Base-by-base conservation (phyloP, 2,113 vertebrate species). In the Nesoenas mayeri region DNA sequence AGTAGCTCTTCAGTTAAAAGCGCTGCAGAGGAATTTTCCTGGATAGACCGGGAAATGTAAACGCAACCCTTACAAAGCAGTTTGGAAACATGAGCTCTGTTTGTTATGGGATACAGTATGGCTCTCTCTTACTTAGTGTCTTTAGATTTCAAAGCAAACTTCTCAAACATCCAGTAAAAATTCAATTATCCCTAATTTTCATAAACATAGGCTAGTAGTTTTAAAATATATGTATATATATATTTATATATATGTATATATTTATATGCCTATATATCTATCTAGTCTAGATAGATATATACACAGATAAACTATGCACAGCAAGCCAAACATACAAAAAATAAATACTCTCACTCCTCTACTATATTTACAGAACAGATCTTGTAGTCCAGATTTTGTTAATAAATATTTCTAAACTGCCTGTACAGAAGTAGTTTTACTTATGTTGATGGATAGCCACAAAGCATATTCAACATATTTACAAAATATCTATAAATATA, bases 381-480 rank as follows among this genome's bases (percentile, higher is more conserved):
- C 88, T 97, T 96, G 96, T 96, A 97, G 92, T 97, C 92, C 96
- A 96, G 96, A 80, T 96, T 97, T 98, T 98, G 98, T 98, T 98
- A 98, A 98, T 98, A 98, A 98, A 98, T 98, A 98, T 96, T 96
- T 97, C 98, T 98, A 98, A 97, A 91, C 92, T 62, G 91, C 82
- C 94, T 96, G 90, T 97, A 96, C 95, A 97, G 93, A 85, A 66
- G 91, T 94, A 92, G 91, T 97, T 96, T 97, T 95, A 97, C 95
- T 97, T 98, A 97, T 97, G 97, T 97, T 98, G 98, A 98, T 98
- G 97, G 98, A 98, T 97, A 98, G 98, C 98, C 98, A 98, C 98
- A 98, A 98, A 98, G 98, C 97, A 96, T 98, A 96, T 93, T 98
- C 93, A 96, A 96, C 91, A 69, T 98, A 98, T 98, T 98, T 98